A percentile compares a stretch with the other conserved stretches of the same genome.
Evolutionary conservation across 2,888 invertebrate genomes (phyloP).

Genomic region (Acanthosepion pharaonis): DNA sequence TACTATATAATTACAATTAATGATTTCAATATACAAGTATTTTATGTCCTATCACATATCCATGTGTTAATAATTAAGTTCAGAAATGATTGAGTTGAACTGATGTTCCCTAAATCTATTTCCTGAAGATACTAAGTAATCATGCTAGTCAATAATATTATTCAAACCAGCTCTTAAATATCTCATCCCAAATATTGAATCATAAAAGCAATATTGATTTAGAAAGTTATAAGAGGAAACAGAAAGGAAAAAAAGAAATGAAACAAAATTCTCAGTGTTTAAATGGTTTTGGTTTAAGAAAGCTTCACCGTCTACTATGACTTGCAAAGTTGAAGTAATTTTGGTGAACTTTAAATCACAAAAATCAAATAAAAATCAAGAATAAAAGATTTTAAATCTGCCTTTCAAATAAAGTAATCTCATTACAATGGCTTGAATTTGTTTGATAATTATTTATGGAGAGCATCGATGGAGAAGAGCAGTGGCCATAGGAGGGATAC

Average conservation of each 20-base stretch:
- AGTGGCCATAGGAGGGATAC: too few relatives aligned
- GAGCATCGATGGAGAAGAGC: too few relatives aligned
- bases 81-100: background rate
- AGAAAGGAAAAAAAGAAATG: too few relatives aligned
- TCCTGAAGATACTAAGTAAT: background rate
- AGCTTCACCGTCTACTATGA: background rate
- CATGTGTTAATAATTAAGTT: too few relatives aligned
- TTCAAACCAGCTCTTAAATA: background rate
- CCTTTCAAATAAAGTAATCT: too few relatives aligned
- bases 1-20: too few relatives aligned
- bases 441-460: too few relatives aligned
- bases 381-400: too few relatives aligned
- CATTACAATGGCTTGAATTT: too few relatives aligned
- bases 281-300: background rate
- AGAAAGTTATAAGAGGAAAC: background rate
- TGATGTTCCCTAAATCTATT: background rate
- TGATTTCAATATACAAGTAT: too few relatives aligned
- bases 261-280: background rate
- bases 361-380: background rate
- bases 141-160: background rate
- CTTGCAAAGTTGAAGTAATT: background rate
- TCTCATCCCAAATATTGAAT: background rate
- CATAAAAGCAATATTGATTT: slow-evolving; percentile 33
- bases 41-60: too few relatives aligned
- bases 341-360: background rate